A percentile compares a stretch with the other conserved stretches of the same genome.
Evolutionary conservation across 2,113 vertebrate species (phyloP).

Genomic region (Polypterus bichir): DNA sequence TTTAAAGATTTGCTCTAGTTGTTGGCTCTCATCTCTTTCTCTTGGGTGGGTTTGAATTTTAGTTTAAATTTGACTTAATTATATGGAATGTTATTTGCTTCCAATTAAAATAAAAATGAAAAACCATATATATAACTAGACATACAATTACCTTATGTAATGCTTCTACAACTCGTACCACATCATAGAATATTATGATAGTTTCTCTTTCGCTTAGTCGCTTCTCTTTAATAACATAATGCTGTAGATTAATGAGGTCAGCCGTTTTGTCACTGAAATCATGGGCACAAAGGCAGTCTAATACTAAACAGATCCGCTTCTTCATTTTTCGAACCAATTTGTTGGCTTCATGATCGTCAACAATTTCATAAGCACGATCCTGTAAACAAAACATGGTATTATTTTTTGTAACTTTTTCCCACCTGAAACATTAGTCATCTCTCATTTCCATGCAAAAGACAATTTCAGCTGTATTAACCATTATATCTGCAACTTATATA

Average conservation of each 20-base stretch:
- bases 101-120: not conserved
- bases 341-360: constrained; percentile 76
- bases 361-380: constrained; percentile 85
- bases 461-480: too few relatives aligned
- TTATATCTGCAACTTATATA: too few relatives aligned
- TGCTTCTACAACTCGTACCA: constrained; percentile 92
- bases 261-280: constrained; percentile 95
- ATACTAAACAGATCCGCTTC: constrained; percentile 90
- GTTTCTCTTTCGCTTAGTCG: constrained; percentile 87
- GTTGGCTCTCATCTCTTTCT: too few relatives aligned
- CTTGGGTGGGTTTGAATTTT: too few relatives aligned
- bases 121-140: not conserved
- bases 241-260: constrained; percentile 95
- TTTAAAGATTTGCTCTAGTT: too few relatives aligned
- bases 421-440: too few relatives aligned
- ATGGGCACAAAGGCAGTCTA: constrained; percentile 92
- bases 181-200: constrained; percentile 93
- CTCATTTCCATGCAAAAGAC: too few relatives aligned
- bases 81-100: too few relatives aligned
- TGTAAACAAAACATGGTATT: constrained; percentile 22
- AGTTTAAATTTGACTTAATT: too few relatives aligned
- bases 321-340: constrained; percentile 81
- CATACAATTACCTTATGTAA: constrained; percentile 74
- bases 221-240: constrained; percentile 98
- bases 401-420: too few relatives aligned